Evolutionary conservation across 2,113 vertebrate species (phyloP), one percentile per base, ranked within the genome.

Genomic region (Peromyscus leucopus): DNA sequence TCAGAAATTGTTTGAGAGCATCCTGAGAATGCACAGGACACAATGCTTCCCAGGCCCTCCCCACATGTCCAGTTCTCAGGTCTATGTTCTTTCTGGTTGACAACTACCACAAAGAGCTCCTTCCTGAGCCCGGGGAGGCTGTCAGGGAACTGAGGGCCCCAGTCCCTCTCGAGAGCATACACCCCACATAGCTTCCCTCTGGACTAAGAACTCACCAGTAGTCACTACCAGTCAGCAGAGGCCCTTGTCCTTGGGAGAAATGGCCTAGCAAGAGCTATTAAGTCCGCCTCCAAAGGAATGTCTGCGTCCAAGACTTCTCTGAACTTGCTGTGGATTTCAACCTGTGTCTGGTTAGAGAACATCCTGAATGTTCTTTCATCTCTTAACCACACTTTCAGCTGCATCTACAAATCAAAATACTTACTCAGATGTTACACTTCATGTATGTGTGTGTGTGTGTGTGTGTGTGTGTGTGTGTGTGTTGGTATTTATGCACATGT

Each of bases 1-100:
- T 95, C 75, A 85, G 48, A 88, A 95, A 87, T 13, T 28, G 63
- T 93, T 26, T 89, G 48, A 71, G 82, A 92, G 92, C 15, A 65
- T 84, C 57, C 63, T 80, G 48, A 75, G 55, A 90, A 89, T 88
- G 71, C 3, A 12, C 19, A 71, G n/a, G 82, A 28, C 6, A 7
- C 59, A 46, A 7, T 39, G n/a, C 2, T 19, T 63, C 59, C 26
- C 82, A 31, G 59, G 63, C 1, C 55, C 67, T 83, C 89, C 46
- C 5, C 61, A 12, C 16, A 13, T 21, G 72, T 83, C 55, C 63
- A 78, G 61, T 79, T 95, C 39, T 75, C 39, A 90, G 24, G 22
- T 24, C 33, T 69, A 10, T 94, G 22, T 12, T 28, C 7, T 46
- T 94, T 71, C 84, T n/a, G 11, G 80, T 92, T 85, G 63, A 69